Base-by-base conservation (phyloP, 1,140 invertebrate species). In the Drosophila trapezifrons region DNA sequence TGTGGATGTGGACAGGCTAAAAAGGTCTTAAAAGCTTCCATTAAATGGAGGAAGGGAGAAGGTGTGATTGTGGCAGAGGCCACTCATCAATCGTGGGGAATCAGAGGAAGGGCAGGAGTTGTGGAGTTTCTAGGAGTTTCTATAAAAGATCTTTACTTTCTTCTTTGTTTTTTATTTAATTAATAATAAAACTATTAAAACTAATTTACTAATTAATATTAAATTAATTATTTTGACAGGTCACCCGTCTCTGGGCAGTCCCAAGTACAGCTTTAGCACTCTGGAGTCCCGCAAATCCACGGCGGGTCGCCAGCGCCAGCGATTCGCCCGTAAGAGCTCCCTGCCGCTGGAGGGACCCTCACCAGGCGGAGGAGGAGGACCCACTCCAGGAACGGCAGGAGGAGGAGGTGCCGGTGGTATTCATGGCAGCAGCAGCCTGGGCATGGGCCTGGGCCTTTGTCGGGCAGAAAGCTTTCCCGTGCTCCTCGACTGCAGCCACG, bases 231-330 rank as follows among this genome's bases (percentile, higher is more conserved):
- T 4, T 7, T 12, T 52, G 45, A 12, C 65, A 91, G 91, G 91
- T 76, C 86, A 91, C 72, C 90, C 90, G 13, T 59, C 81, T 12
- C 66, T 91, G 63, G 90, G 90, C 32, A 92, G 91, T 62, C 91
- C 91, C 58, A 92, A 92, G 90, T 92, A 92, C 64, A 92, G 91
- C 76, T 92, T 91, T 71, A 92, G 81, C 74, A 92, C 91, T 15
- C 65, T 92, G 69, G 91, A 92, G 54, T 92, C 91, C 32, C 83
- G 91, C 38, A 91, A 91, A 56, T 92, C 76, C 6, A 55, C 67
- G 37, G 52, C 67, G 4, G 80, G 84, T 9, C 37, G 90, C n/a
- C 91, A 90, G 51, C 81, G 91, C 0, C 91, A 91, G 57, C 78
- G 89, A 2, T 90, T 89, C 17, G 74, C 86, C 22, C 76, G 91